Base-by-base conservation (phyloP, 2,797 vertebrate species). In the Phalloptychus januarius region DNA sequence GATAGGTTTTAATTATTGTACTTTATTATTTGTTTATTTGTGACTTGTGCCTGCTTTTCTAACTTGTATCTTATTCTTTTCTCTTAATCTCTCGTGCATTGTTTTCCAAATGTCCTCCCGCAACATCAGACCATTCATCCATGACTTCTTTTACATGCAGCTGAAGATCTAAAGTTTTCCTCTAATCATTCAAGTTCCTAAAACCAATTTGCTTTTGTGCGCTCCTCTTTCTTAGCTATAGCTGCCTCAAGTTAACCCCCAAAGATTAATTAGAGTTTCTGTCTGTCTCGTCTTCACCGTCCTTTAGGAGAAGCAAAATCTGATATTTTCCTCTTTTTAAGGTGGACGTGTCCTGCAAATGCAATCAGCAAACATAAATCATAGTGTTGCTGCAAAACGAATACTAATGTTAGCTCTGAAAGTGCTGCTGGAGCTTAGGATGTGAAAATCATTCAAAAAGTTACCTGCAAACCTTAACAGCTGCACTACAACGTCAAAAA, bases 311-410 rank as follows among this genome's bases (percentile, higher is more conserved):
- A 36, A 78, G 70, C 80, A 50, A 72, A 81, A 76, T 84, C 4
- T 0, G 28, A 81, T 79, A 76, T 80, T 71, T 12, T 50, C 3
- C 36, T 67, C 38, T 69, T 69, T 69, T 42, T 40, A 85, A 89
- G 74, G 56, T 40, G 73, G 25, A 76, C 79, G 15, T 56, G 18
- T 52, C 71, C 58, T 44, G 31, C 36, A 80, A 83, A 82, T 31
- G 40, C 28, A 83, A 71, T 80, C 67, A 83, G 79, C 33, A 15
- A 23, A n/a, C 44, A 85, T 83, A 79, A 90, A 86, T 85, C 58
- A 10, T 18, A 23, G 71, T n/a, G 25, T 4, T 63, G 73, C 75
- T 61, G 48, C 48, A 46, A 75, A 50, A n/a, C 20, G 80, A 89
- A 89, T 85, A 73, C 28, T 84, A 81, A 91, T 69, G 38, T 8